These are phyloP conservation scores for Amphiura filiformis DNA, from an alignment of 35 echinoderm and acorn worm genomes.

Conservation along the genomic window DNA sequence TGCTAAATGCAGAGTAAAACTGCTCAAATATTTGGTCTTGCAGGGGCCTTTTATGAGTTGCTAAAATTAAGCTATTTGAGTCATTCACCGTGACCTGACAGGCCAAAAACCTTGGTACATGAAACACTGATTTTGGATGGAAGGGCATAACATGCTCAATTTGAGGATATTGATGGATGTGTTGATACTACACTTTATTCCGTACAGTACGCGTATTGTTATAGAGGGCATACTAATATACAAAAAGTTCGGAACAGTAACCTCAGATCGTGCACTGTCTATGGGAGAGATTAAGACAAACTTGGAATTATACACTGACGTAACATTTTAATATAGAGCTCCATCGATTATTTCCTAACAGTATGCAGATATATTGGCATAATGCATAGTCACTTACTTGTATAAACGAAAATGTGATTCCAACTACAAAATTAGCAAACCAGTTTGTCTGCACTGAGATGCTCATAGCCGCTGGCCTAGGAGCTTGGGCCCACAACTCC, in stretches of 20 bases:
- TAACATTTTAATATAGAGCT: background rate
- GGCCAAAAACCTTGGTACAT: too few species aligned
- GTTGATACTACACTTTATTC: too few species aligned
- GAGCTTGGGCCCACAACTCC: conserved; percentile 87
- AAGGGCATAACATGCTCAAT: too few species aligned
- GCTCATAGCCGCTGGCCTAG: conserved; percentile 81
- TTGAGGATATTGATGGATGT: background rate
- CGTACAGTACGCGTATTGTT: too few species aligned
- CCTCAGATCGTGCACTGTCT: too few species aligned
- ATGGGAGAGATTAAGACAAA: background rate
- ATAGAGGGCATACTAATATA: background rate
- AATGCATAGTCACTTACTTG: conserved; percentile 43
- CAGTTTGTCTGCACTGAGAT: conserved; percentile 84
- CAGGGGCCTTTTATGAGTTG: too few species aligned
- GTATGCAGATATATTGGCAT: background rate
- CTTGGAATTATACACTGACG: background rate
- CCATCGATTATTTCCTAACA: background rate
- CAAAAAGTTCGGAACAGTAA: background rate
- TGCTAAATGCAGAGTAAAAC: too few species aligned
- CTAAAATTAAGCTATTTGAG: too few species aligned
- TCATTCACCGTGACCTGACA: too few species aligned
- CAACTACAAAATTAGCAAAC: conserved; percentile 86
- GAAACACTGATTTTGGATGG: too few species aligned
- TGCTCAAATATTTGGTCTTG: too few species aligned
- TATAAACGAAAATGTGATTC: conserved; percentile 77